These are phyloP conservation scores for Hylyphantes graminicola DNA, from an alignment of 1,140 invertebrate species.

Conservation along the genomic window DNA sequence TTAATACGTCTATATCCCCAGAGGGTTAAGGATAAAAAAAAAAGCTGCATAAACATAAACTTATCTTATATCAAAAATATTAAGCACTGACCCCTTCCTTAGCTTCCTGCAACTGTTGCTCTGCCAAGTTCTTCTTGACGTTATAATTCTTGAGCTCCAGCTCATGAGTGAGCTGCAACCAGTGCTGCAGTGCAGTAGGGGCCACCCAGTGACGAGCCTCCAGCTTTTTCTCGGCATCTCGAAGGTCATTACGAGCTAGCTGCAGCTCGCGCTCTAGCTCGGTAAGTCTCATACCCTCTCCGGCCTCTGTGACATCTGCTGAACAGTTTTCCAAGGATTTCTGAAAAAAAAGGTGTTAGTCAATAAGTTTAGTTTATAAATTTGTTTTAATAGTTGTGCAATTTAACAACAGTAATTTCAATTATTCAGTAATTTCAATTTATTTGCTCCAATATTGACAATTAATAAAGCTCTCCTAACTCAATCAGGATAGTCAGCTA, in stretches of 20 bases:
- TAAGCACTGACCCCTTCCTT: constrained; percentile 69
- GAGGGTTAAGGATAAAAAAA: too few relatives aligned
- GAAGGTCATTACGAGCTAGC: constrained; percentile 74
- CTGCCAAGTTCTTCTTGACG: constrained; percentile 85
- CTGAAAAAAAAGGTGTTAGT: too few relatives aligned
- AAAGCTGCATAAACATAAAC: too few relatives aligned
- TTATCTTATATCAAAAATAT: neutral
- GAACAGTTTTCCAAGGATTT: too few relatives aligned
- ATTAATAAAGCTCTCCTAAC: too few relatives aligned
- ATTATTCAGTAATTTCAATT: too few relatives aligned
- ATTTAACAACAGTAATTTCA: too few relatives aligned
- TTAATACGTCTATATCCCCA: too few relatives aligned
- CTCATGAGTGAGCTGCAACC: constrained; percentile 94
- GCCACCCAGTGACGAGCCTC: constrained; percentile 89
- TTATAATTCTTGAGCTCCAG: constrained; percentile 89
- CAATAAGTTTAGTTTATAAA: too few relatives aligned
- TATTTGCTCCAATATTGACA: too few relatives aligned
- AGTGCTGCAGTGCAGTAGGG: constrained; percentile 86
- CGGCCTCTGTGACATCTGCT: neutral
- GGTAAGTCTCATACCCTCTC: neutral
- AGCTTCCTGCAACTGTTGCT: constrained; percentile 75
- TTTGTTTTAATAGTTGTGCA: too few relatives aligned
- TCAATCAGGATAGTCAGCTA: too few relatives aligned
- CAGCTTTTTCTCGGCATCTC: constrained; percentile 86
- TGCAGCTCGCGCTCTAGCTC: constrained; percentile 60